A percentile compares a stretch with the other conserved stretches of the same genome.
These are phyloP conservation scores for Alfaro cultratus DNA, from an alignment of 2,797 vertebrate species.

Conservation along the genomic window DNA sequence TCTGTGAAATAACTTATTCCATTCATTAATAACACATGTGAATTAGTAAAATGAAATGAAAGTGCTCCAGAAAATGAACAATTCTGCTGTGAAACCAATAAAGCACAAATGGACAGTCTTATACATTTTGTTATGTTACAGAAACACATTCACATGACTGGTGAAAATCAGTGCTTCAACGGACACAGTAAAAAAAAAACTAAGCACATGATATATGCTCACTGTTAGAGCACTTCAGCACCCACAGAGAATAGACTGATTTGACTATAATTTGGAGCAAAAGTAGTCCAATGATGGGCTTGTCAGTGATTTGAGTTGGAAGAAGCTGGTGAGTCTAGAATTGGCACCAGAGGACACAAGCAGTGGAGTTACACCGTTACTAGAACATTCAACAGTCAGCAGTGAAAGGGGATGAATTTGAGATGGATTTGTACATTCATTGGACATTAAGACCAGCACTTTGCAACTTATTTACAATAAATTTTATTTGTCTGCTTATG, in stretches of 20 bases:
- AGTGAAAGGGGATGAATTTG: neutral
- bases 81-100: constrained; percentile 22
- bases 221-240: neutral
- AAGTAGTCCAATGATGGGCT: neutral
- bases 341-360: neutral
- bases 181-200: neutral
- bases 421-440: neutral
- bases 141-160: neutral
- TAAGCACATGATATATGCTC: neutral
- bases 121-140: neutral
- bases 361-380: neutral
- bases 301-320: neutral
- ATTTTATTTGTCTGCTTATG: neutral
- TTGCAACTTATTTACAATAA: neutral
- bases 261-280: neutral
- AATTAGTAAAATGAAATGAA: constrained; percentile 51
- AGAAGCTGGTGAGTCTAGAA: neutral
- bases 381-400: neutral
- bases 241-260: neutral
- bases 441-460: neutral
- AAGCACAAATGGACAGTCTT: neutral
- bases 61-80: constrained; percentile 36
- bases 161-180: neutral
- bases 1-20: constrained; percentile 64
- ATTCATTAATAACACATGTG: constrained; percentile 63